Evolutionary conservation across 2,888 invertebrate species (phyloP), one percentile per base, ranked within the genome.

Genomic region (Thymelicus acteon): DNA sequence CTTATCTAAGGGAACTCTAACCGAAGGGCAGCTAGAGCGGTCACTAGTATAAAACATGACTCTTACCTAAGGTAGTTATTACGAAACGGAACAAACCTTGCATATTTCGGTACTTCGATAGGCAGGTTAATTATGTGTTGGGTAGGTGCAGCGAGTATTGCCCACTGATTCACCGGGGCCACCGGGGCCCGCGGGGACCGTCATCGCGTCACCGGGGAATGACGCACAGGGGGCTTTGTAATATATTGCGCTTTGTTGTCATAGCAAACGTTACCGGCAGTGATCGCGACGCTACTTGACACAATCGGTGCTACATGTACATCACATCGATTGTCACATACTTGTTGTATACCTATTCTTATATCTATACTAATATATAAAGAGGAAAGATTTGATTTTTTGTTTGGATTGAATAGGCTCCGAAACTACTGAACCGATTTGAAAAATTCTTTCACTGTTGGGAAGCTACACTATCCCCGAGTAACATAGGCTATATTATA

Each of bases 221-320:
- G 64, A 64, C 47, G 54, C 54, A 54, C 24, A 47, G 47, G 61
- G 68, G 68, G 54, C 61, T 40, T n/a, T 54, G 52, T 67, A 44
- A 67, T 67, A 61, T 67, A 61, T 60, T 52, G 57, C 37, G 61
- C n/a, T 61, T 31, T 61, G 52, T 52, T 54, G 67, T 54, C 61
- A 31, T 65, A 57, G 40, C 31, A 67, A 47, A 40, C 52, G 44
- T 49, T 39, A 39, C 64, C 39, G 54, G 54, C n/a, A 54, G 54
- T 4, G 52, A 6, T 15, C 5, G 10, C 5, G 10, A 15, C 24
- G 44, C 44, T 54, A 54, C 24, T 54, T 24, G 12, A 4, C 24
- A 54, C 7, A 54, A 12, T 15, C 49, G 7, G 6, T 12, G 19
- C 12, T n/a, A 19, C 7, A 8, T 52, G 7, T 52, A 52, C 31